Base-by-base conservation (phyloP, 2,888 invertebrate genomes). In the Oxystoma pomonae region DNA sequence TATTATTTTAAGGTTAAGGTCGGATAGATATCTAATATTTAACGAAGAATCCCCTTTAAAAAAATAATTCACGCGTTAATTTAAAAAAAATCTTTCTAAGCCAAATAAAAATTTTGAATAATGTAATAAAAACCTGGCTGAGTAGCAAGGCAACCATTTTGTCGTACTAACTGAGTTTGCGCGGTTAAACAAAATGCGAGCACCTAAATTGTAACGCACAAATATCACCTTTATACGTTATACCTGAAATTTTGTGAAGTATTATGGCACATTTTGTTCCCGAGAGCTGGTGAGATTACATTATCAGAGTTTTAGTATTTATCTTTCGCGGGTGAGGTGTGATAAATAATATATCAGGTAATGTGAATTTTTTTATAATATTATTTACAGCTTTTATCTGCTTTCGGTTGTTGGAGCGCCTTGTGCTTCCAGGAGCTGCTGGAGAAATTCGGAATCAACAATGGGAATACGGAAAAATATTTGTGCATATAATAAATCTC, bases 1-100 rank as follows among this genome's bases (percentile, higher is more conserved):
- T 68, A 68, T 65, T 70, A 71, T 72, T 74, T 73, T 60, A 73
- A 76, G 76, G 76, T 77, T 77, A 75, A 77, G 77, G 77, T 73
- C 75, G 71, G 69, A 71, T 70, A 74, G 72, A 73, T 69, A 73
- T 75, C 12, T 75, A 72, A 72, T 77, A 77, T 77, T 77, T 76
- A 76, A 69, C 70, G 70, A 76, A 76, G 77, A 76, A 75, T 77
- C 70, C 69, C 76, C 70, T 61, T 56, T 22, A 62, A 35, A 53
- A 19, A n/a, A n/a, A n/a, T n/a, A n/a, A n/a, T n/a, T n/a, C n/a
- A n/a, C n/a, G n/a, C n/a, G n/a, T n/a, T n/a, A n/a, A n/a, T n/a
- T n/a, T n/a, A n/a, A n/a, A n/a, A n/a, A n/a, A n/a, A n/a, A n/a
- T n/a, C n/a, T n/a, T n/a, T n/a, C n/a, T n/a, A n/a, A n/a, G n/a